Conservation (phyloP, 2,888 invertebrate species). For the Dynastes maya region DNA sequence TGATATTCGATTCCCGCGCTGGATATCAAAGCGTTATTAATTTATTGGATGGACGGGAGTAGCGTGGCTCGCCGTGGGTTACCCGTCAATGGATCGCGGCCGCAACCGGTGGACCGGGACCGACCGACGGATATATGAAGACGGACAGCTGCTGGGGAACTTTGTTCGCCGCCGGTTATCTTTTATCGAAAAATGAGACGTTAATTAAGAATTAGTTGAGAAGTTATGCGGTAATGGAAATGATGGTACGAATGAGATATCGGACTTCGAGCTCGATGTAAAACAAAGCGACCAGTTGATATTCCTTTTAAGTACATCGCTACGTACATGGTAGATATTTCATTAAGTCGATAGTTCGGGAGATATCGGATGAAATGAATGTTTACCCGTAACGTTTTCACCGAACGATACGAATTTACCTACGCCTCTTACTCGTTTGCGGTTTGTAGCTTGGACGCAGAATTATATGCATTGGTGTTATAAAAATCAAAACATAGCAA, state of each 20-base stretch:
- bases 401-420: no score
- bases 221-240: constrained; percentile 9
- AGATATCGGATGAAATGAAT: neutral
- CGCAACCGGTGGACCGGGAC: constrained; percentile 5
- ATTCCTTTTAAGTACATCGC: constrained; percentile 5
- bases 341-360: neutral
- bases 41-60: constrained; percentile 58
- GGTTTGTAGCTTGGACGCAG: no score
- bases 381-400: no score
- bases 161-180: constrained; percentile 3
- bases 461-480: no score
- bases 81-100: neutral
- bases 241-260: constrained; percentile 34
- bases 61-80: neutral
- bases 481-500: no score
- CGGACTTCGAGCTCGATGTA: neutral
- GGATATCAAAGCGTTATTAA: constrained; percentile 63
- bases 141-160: constrained; percentile 8
- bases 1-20: constrained; percentile 64
- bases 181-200: constrained; percentile 40
- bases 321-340: constrained; percentile 1
- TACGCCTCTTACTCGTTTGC: no score
- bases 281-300: constrained; percentile 7
- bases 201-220: constrained; percentile 42
- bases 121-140: neutral